phyloP scores from a whole-genome alignment of 2,888 invertebrate species.

The Halictus ligatus region DNA sequence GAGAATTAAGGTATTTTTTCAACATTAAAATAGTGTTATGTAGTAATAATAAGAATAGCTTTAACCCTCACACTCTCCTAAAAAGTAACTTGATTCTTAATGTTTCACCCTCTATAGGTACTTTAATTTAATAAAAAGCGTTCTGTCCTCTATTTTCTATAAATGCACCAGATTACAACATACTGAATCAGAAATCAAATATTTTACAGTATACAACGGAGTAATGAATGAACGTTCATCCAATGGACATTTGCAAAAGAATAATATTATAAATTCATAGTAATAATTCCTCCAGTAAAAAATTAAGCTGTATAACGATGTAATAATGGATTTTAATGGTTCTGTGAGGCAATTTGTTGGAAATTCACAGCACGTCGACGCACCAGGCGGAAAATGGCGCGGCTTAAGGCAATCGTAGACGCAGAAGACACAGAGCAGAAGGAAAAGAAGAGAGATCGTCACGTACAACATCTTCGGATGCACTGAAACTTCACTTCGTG shows the following conservation, averaged over 20 bases:
- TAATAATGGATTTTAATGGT: neutral
- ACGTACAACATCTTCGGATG: slow-evolving; percentile 61
- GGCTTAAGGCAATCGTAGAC: slow-evolving; percentile 76
- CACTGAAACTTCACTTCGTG: slow-evolving; percentile 40
- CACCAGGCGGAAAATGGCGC: slow-evolving; percentile 79
- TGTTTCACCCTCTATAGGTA: too few species aligned
- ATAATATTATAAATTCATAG: neutral
- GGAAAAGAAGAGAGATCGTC: slow-evolving; percentile 52
- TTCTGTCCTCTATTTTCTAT: neutral
- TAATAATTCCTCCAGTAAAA: neutral
- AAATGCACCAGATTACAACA: neutral
- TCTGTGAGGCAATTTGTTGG: neutral
- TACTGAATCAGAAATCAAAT: neutral
- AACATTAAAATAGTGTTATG: too few species aligned
- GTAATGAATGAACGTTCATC: neutral
- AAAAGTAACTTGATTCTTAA: too few species aligned
- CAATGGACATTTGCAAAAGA: neutral
- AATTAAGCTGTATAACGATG: neutral
- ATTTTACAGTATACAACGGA: neutral
- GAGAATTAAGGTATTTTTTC: neutral
- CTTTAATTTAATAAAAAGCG: neutral
- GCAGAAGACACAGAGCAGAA: slow-evolving; percentile 63
- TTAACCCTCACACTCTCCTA: too few species aligned
- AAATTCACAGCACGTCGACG: slow-evolving; percentile 23
- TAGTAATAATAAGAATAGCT: too few species aligned